Base-by-base conservation (phyloP, 2,888 invertebrate species). In the Orthosia gracilis region DNA sequence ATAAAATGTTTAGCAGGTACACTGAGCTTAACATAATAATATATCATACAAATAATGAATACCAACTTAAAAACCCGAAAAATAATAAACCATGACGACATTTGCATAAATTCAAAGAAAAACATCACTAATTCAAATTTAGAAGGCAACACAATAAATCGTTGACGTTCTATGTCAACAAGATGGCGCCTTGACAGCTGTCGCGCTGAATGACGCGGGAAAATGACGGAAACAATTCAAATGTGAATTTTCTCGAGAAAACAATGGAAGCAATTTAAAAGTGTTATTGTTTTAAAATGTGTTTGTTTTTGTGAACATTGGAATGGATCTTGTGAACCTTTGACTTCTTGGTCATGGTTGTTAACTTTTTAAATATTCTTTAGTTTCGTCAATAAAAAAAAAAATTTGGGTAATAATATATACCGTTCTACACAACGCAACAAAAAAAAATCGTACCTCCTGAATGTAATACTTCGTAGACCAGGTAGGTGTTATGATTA, bases 171-270 rank as follows among this genome's bases (percentile, higher is more conserved):
- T 71, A 63, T 72, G 80, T 72, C 76, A 74, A 59, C 87, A 87
- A 87, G 88, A 89, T 91, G 89, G 90, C 89, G 73, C 78, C 86
- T 71, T 90, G 91, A 89, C 91, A 90, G 88, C 87, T 91, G 91
- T 92, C 91, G 91, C 73, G 77, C 71, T 90, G 88, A 85, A 81
- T 86, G 82, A 71, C 73, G 73, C 72, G 76, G 73, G 85, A 80
- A 84, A 80, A 81, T 82, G 71, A 72, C 66, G 69, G 64, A 50
- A 64, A 69, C 61, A 69, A 76, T 73, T 31, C 70, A 17, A 71
- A 81, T 71, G 70, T 57, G 64, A 52, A 69, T 80, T 84, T 82
- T 80, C 68, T 63, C 61, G 64, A 23, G 67, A 67, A 76, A 76
- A 80, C 80, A 84, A 72, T 84, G 54, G 75, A 21, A 17, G 68